phyloP scores from a whole-genome alignment of 1,140 invertebrate species.

The Stegodyphus mimosarum region DNA sequence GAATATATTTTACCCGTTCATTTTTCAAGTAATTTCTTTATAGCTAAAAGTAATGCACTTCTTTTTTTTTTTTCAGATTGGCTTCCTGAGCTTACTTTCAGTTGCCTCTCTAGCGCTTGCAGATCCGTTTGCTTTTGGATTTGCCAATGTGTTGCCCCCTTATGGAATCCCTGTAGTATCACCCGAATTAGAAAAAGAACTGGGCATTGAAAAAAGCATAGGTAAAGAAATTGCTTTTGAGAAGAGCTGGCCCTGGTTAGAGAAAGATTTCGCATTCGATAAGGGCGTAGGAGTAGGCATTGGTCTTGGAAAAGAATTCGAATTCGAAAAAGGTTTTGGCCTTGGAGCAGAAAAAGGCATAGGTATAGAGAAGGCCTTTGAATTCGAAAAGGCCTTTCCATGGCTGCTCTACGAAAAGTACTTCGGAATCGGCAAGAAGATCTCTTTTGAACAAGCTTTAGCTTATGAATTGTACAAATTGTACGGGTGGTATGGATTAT shows the following conservation, averaged over 20 bases:
- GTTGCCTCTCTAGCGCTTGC: background rate
- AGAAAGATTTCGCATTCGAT: constrained; percentile 33
- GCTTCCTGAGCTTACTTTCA: background rate
- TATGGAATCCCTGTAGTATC: background rate
- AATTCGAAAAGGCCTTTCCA: constrained; percentile 25
- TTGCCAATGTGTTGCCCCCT: background rate
- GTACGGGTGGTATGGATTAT: constrained; percentile 44
- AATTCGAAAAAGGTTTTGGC: constrained; percentile 27
- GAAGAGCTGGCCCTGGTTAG: constrained; percentile 40
- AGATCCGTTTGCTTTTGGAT: background rate
- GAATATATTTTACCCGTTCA: too few relatives aligned
- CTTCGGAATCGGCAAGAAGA: constrained; percentile 30
- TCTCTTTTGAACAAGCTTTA: constrained; percentile 43
- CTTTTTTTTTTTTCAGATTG: constrained; percentile 9
- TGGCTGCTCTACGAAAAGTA: constrained; percentile 26
- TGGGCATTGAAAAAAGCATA: constrained; percentile 25
- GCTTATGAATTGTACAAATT: constrained; percentile 39
- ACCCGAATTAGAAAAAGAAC: constrained; percentile 19
- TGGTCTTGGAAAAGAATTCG: constrained; percentile 30
- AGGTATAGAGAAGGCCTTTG: background rate
- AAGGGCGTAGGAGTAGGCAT: constrained; percentile 28
- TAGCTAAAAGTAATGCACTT: background rate
- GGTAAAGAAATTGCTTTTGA: constrained; percentile 14
- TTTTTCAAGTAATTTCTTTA: too few relatives aligned
- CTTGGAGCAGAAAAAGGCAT: constrained; percentile 1